Base-by-base conservation (phyloP, 2,113 vertebrate genomes). In the Pteronura brasiliensis region DNA sequence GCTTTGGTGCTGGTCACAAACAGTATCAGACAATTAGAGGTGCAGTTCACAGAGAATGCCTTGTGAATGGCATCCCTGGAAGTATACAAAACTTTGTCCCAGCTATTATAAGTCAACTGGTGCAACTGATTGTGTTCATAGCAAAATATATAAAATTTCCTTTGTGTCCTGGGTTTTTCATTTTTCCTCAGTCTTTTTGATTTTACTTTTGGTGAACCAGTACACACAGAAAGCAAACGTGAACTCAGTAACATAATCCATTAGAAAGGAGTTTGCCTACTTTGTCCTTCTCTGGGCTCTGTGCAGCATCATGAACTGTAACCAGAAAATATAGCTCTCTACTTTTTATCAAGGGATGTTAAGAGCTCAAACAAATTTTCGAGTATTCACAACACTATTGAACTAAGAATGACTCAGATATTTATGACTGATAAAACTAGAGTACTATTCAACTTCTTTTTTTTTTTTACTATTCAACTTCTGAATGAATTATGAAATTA, bases 351-450 rank as follows among this genome's bases (percentile, higher is more conserved):
- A 93, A 95, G 11, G 1, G 6, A 57, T 79, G 39, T 72, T 5
- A 92, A 84, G 55, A 85, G 42, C n/a, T 69, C 86, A 97, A 72
- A 88, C 14, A 76, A 47, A 81, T 69, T 92, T 90, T 84, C n/a
- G 52, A 25, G 23, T 61, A 21, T 67, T 88, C 7, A 23, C 57
- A 27, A 74, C 15, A 59, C 6, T 79, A 89, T 3, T 92, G 18
- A 89, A 42, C 15, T 39, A 91, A 55, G 31, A 82, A 94, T 31
- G 49, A 90, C 31, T 91, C 55, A 63, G 57, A 39, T 44, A 95
- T 72, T 44, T 82, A 34, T 63, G 36, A 15, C 14, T 72, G 20
- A 89, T 44, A 69, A 80, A 88, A 89, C 36, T 74, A 71, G 2
- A 81, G 71, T 39, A 44, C 23, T n/a, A 42, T 55, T 82, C 18